Percentiles rank a stretch among this genome's conserved stretches.
Evolutionary conservation across 1,140 invertebrate species (phyloP).

Genomic region (Coptotermes formosanus): DNA sequence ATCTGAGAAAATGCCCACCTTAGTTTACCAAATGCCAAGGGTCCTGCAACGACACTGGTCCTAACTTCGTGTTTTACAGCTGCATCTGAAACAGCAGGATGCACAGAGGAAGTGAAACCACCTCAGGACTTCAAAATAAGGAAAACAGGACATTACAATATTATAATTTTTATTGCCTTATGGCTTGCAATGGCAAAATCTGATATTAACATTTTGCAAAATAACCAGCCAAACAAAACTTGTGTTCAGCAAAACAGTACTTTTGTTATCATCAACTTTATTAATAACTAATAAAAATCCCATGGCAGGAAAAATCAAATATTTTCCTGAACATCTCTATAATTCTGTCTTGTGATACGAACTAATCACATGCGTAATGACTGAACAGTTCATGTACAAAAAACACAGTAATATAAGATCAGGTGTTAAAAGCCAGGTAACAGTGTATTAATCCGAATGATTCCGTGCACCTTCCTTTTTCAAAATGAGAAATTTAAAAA

Average conservation of each 20-base stretch:
- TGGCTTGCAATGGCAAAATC: conserved; percentile 13
- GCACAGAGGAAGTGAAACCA: neutral
- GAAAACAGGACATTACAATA: neutral
- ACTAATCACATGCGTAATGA: conserved; percentile 25
- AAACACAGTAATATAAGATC: conserved; percentile 20
- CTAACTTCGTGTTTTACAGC: too few relatives aligned
- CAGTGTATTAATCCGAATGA: conserved; percentile 20
- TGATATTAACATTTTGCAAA: conserved; percentile 21
- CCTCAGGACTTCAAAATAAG: neutral
- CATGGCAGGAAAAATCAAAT: conserved; percentile 26
- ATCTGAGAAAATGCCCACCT: too few relatives aligned
- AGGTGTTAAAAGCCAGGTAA: conserved; percentile 30
- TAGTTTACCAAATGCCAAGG: too few relatives aligned
- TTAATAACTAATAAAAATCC: conserved; percentile 33
- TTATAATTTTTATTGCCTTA: conserved; percentile 27
- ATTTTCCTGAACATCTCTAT: conserved; percentile 18
- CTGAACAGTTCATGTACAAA: conserved; percentile 26
- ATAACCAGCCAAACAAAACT: conserved; percentile 22
- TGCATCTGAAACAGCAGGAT: neutral
- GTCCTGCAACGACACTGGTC: too few relatives aligned
- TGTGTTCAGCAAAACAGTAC: conserved; percentile 31
- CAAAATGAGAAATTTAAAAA: neutral
- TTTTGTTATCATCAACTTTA: conserved; percentile 27
- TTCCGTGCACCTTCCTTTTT: conserved; percentile 26
- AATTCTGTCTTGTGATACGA: conserved; percentile 23